Evolutionary conservation across 1,140 invertebrate species (phyloP), one percentile per base, ranked within the genome.

Genomic region (Teleopsis dalmanni): DNA sequence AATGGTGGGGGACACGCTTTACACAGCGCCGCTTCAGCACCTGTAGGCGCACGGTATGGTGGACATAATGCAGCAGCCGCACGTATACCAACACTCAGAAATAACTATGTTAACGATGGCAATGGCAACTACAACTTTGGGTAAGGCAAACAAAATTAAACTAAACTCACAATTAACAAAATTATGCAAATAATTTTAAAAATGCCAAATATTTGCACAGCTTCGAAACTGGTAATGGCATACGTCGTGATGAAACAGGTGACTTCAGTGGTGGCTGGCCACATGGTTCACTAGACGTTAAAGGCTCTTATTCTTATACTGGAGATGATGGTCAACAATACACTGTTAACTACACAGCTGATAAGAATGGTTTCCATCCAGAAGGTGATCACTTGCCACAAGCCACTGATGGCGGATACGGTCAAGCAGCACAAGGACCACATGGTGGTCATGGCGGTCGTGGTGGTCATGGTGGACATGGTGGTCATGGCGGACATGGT

Each of bases 311-410:
- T 53, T 79, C 79, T 0, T 83, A 78, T 61, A 72, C 69, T 2
- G 79, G 74, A 0, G 73, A 74, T 43, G 79, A 82, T 58, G 80
- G 80, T 36, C 74, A 76, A 51, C 73, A 72, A n/a, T 81, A 82
- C 62, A 74, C 73, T 1, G 80, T 87, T 43, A 82, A 79, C 29
- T 91, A 89, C 65, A 84, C 79, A 55, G 78, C 78, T 47, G 78
- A 80, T 48, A 68, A 74, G 26, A 78, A 75, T 34, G 78, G 79
- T 9, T 81, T 73, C 71, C 76, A 78, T 47, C 76, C 78, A 0
- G 69, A 70, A 35, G 88, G 88, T 13, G 84, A 84, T 57, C 88
- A 91, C 71, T 73, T 92, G 48, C 88, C 88, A 18, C 50, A 47
- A 26, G 23, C 13, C 35, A 22, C 4, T 40, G 21, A 13, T 18